Evolutionary conservation across 2,797 vertebrate species (phyloP).

Genomic region (Gymnocypris eckloni): DNA sequence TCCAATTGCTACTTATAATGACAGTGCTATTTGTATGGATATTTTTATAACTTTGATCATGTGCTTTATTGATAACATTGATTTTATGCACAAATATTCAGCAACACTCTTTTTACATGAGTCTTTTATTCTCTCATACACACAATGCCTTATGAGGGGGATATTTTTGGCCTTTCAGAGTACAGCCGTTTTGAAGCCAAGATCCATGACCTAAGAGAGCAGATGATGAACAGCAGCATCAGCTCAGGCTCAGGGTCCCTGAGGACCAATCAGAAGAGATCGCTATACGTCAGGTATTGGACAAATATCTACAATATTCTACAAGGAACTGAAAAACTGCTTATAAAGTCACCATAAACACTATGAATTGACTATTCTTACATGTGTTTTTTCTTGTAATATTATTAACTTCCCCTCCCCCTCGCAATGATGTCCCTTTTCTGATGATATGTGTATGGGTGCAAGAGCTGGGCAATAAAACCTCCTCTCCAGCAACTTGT

Average conservation of each 20-base stretch:
- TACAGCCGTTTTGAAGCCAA: slow-evolving; percentile 98
- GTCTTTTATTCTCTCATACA: not conserved
- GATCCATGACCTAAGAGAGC: slow-evolving; percentile 96
- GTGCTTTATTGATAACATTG: not conserved
- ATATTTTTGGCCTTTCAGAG: slow-evolving; percentile 74
- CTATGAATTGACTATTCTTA: not conserved
- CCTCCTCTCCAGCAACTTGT: not conserved
- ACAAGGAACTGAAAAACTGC: not conserved
- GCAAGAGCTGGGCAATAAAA: not conserved
- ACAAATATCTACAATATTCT: not conserved
- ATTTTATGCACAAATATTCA: not conserved
- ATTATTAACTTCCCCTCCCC: not conserved
- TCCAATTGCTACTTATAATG: not conserved
- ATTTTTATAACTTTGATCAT: not conserved
- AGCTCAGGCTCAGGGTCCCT: slow-evolving; percentile 95
- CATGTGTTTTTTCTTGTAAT: not conserved
- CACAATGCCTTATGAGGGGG: not conserved
- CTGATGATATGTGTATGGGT: not conserved
- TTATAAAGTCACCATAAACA: not conserved
- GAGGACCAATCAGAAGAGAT: slow-evolving; percentile 95
- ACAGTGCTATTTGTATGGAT: not conserved
- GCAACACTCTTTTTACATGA: not conserved
- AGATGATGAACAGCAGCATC: slow-evolving; percentile 99
- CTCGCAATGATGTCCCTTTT: not conserved
- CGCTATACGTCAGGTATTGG: slow-evolving; percentile 92